Conservation (phyloP, 2,888 invertebrate genomes). For the Saturnia japonica region DNA sequence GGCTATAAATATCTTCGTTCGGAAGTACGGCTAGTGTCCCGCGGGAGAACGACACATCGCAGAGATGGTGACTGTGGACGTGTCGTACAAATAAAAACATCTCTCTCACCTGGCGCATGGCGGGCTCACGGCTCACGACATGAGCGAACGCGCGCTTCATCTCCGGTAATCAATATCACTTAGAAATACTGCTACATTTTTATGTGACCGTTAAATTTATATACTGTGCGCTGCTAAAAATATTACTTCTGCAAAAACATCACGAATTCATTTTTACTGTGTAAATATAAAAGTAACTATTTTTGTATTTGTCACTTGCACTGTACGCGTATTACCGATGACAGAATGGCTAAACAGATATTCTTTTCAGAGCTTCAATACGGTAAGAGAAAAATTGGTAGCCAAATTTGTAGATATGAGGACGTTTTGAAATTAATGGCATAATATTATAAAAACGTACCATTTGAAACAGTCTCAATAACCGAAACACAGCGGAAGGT, state of each 20-base stretch:
- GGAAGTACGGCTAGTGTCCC: slow-evolving; percentile 79
- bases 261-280: slow-evolving; percentile 19
- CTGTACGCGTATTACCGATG: background rate
- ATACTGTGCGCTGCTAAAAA: slow-evolving; percentile 44
- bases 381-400: background rate
- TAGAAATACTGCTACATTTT: slow-evolving; percentile 65
- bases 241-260: slow-evolving; percentile 45
- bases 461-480: background rate
- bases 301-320: background rate
- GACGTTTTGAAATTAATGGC: background rate
- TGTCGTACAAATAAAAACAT: slow-evolving; percentile 78
- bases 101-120: slow-evolving; percentile 60
- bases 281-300: background rate
- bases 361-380: no score
- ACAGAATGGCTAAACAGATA: background rate
- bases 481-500: no score
- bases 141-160: slow-evolving; percentile 45
- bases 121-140: slow-evolving; percentile 41
- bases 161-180: slow-evolving; percentile 74
- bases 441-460: background rate
- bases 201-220: slow-evolving; percentile 63
- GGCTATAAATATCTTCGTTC: slow-evolving; percentile 81
- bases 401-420: background rate
- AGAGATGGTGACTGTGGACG: slow-evolving; percentile 70
- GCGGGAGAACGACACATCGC: slow-evolving; percentile 74